Percentiles rank a stretch among this genome's conserved stretches.
Evolutionary conservation across 2,797 vertebrate genomes (phyloP).

Genomic region (Lithobates pipiens): DNA sequence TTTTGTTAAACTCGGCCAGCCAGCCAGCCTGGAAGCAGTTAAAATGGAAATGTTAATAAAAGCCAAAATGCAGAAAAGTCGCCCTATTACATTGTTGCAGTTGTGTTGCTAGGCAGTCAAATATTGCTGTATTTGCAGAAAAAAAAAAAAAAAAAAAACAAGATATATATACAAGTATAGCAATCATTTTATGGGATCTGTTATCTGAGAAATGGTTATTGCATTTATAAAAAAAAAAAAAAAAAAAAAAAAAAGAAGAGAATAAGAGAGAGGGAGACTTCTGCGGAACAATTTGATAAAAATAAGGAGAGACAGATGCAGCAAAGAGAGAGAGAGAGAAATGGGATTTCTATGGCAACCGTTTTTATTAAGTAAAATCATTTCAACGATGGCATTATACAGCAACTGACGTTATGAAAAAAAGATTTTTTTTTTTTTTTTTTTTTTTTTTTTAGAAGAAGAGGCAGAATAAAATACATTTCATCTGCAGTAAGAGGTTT

Average conservation of each 20-base stretch:
- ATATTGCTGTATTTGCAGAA: conserved; percentile 58
- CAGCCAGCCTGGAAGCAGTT: neutral
- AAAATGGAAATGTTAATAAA: conserved; percentile 26
- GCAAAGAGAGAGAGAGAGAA: conserved; percentile 53
- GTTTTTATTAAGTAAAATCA: conserved; percentile 63
- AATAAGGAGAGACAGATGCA: conserved; percentile 59
- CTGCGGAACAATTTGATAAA: conserved; percentile 59
- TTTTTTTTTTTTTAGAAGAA: conserved; percentile 6
- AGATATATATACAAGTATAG: conserved; percentile 43
- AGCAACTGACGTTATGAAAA: conserved; percentile 55
- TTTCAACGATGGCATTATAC: conserved; percentile 59
- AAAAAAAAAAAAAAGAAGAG: neutral
- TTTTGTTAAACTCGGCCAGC: too few species aligned
- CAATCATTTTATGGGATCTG: conserved; percentile 60
- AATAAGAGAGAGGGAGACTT: conserved; percentile 27
- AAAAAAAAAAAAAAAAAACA: conserved; percentile 40
- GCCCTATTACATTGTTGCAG: conserved; percentile 16
- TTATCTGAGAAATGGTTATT: conserved; percentile 60
- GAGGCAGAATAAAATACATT: conserved; percentile 40
- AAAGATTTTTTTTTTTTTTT: conserved; percentile 23
- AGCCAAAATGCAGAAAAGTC: neutral
- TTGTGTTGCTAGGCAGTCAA: conserved; percentile 25
- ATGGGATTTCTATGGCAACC: conserved; percentile 62
- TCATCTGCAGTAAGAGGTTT: neutral
- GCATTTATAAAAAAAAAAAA: conserved; percentile 48